These are phyloP conservation scores for Stichodactyla helianthus DNA, from an alignment of 64 coral and sea anemone species.

Conservation along the genomic window DNA sequence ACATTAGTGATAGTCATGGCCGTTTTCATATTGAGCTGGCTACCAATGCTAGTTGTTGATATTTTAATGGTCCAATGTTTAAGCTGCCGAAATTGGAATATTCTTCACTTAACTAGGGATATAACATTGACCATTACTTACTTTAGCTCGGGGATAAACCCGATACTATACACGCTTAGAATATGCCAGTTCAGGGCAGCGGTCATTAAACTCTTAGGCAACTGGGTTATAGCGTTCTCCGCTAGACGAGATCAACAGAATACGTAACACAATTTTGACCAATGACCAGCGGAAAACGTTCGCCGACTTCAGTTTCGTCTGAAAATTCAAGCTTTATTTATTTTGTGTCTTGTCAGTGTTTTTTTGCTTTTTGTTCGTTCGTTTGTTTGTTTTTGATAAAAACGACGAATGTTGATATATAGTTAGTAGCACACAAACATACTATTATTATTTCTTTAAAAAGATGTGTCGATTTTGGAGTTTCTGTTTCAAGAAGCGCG, in stretches of 20 bases:
- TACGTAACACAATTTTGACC: neutral
- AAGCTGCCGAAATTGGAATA: conserved; percentile 6
- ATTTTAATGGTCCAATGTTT: conserved; percentile 40
- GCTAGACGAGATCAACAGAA: neutral
- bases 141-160: conserved; percentile 50
- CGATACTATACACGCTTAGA: conserved; percentile 39
- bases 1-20: conserved; percentile 31
- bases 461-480: neutral
- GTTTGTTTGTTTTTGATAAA: neutral
- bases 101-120: conserved; percentile 35
- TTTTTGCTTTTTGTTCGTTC: too few relatives aligned
- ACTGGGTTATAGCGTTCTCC: neutral
- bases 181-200: conserved; percentile 24
- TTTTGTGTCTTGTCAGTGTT: neutral
- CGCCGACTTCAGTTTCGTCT: neutral
- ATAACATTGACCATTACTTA: conserved; percentile 36
- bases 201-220: conserved; percentile 9
- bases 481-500: neutral
- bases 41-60: conserved; percentile 41
- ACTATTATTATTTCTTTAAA: neutral
- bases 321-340: neutral
- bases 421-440: neutral
- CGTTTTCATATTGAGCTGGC: conserved; percentile 26
- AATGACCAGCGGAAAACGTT: neutral
- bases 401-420: neutral